Percentiles rank a stretch among this genome's conserved stretches.
Conservation (phyloP, 53 echinoderm and acorn worm genomes). For the Crossaster papposus region DNA sequence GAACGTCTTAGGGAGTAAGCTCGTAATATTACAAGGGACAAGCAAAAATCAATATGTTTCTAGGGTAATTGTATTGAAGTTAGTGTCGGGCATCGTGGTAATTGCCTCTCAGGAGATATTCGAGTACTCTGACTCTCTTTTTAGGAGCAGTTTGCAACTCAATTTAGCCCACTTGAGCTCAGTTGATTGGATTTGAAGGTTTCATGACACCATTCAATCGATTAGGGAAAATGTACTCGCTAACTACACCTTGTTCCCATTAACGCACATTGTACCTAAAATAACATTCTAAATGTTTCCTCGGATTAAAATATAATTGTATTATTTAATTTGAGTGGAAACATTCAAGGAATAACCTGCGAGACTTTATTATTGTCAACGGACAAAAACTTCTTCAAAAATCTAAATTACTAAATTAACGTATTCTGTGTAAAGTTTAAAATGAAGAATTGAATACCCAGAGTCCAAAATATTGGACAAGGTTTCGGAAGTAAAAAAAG, state of each 20-base stretch:
- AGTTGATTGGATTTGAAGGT: background rate
- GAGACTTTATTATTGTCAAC: no score
- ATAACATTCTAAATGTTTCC: no score
- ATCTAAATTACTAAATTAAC: no score
- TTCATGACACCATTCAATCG: background rate
- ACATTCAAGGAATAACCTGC: no score
- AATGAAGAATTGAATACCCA: no score
- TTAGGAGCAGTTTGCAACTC: background rate
- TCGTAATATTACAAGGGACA: background rate
- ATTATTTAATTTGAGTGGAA: no score
- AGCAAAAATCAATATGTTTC: slow-evolving; percentile 3
- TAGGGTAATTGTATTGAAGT: background rate
- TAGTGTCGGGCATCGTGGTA: background rate
- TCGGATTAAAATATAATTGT: no score
- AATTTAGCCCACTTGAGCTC: background rate
- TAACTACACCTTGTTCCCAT: background rate
- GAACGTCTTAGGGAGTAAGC: background rate
- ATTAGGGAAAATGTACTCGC: background rate
- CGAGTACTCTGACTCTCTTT: background rate
- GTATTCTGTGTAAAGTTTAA: no score
- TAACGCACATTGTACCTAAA: no score
- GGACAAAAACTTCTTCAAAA: no score
- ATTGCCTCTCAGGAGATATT: background rate
- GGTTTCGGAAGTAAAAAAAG: no score
- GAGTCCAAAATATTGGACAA: no score